Percentiles rank a stretch among this genome's conserved stretches.
phyloP scores from a whole-genome alignment of 2,797 vertebrate genomes.

The Schizopygopsis malacanthus region DNA sequence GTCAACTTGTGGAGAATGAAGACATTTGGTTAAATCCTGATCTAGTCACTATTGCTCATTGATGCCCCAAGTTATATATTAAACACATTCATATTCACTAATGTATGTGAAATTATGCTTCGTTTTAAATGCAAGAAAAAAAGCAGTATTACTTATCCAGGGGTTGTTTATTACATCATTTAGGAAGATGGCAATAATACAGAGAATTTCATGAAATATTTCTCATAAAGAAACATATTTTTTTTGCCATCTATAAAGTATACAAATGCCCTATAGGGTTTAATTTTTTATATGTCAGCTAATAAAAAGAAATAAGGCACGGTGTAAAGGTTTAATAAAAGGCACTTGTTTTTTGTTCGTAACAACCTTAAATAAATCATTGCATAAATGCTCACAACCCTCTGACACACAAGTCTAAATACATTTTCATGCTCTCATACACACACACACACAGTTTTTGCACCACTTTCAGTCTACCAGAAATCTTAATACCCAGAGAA shows the following conservation, averaged over 20 bases:
- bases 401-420: conserved; percentile 18
- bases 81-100: background rate
- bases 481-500: background rate
- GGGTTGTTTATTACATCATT: background rate
- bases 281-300: too few relatives aligned
- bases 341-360: background rate
- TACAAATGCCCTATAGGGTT: background rate
- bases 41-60: background rate
- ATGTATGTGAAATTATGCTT: background rate
- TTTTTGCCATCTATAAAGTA: background rate
- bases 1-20: background rate
- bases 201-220: background rate
- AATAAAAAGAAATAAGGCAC: too few relatives aligned
- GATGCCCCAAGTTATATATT: background rate
- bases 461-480: conserved; percentile 10
- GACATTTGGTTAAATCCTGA: background rate
- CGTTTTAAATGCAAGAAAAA: background rate
- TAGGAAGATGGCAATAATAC: background rate
- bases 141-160: background rate
- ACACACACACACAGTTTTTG: background rate
- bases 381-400: conserved; percentile 38
- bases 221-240: background rate
- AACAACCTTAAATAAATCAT: conserved; percentile 6
- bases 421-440: background rate
- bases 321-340: background rate